A percentile compares a stretch with the other conserved stretches of the same genome.
Conservation (phyloP, 2,113 vertebrate genomes). For the Anguilla rostrata region DNA sequence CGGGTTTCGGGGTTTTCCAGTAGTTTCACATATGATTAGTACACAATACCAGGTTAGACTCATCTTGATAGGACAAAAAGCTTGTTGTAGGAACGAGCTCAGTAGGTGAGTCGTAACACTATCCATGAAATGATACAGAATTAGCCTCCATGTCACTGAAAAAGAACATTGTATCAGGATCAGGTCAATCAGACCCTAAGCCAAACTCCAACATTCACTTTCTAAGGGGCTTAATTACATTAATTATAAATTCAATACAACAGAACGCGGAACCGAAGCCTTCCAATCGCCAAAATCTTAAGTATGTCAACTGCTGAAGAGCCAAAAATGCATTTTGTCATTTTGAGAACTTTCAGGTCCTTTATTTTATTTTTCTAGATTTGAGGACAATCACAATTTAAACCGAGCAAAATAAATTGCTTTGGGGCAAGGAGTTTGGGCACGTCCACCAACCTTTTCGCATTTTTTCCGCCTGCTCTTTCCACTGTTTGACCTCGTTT, state of each 20-base stretch:
- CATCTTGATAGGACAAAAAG: too few relatives aligned
- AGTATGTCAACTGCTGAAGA: too few relatives aligned
- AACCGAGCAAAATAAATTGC: background rate
- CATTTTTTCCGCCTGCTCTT: constrained; percentile 99
- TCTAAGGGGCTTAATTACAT: background rate
- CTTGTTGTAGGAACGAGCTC: too few relatives aligned
- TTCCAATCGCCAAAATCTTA: too few relatives aligned
- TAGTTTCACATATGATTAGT: too few relatives aligned
- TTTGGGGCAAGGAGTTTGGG: background rate
- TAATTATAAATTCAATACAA: background rate
- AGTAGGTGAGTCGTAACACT: too few relatives aligned
- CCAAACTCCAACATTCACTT: background rate
- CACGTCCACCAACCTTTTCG: constrained; percentile 79
- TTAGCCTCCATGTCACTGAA: background rate
- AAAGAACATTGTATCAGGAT: background rate
- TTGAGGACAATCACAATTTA: background rate
- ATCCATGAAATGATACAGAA: too few relatives aligned
- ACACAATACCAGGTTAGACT: too few relatives aligned
- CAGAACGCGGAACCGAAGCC: background rate
- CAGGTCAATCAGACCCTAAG: background rate
- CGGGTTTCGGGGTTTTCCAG: too few relatives aligned
- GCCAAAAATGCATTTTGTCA: too few relatives aligned
- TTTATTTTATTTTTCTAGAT: too few relatives aligned
- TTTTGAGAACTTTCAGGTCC: too few relatives aligned
- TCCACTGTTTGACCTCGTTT: constrained; percentile 99